Conservation (phyloP, 2,113 vertebrate species). For the Piliocolobus tephrosceles region DNA sequence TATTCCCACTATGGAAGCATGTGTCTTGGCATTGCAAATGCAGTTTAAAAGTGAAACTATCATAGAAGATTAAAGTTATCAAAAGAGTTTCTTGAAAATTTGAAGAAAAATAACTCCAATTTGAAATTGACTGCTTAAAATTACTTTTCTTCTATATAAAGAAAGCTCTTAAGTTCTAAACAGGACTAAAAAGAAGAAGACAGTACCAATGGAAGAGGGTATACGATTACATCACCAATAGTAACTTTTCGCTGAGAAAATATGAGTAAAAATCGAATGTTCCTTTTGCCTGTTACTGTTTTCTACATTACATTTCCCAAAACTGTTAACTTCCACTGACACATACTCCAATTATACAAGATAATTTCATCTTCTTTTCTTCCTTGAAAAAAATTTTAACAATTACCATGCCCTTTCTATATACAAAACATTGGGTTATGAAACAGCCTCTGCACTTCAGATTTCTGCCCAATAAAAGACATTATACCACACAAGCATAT, state of each 20-base stretch:
- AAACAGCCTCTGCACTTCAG: not conserved
- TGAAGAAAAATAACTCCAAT: not conserved
- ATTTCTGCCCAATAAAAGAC: not conserved
- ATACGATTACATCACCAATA: not conserved
- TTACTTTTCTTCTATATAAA: not conserved
- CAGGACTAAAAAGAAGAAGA: not conserved
- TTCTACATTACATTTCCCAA: not conserved
- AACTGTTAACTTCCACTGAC: not conserved
- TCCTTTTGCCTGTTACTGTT: not conserved
- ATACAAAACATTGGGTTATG: not conserved
- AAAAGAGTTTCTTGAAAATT: not conserved
- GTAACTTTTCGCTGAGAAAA: not conserved
- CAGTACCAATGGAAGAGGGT: not conserved
- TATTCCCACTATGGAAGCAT: not conserved
- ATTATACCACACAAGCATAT: not conserved
- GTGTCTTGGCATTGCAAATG: not conserved
- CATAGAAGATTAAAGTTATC: not conserved
- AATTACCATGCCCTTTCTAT: not conserved
- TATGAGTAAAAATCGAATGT: not conserved
- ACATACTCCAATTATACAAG: not conserved
- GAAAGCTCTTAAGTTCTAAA: not conserved
- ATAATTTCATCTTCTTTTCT: not conserved
- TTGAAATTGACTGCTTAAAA: not conserved
- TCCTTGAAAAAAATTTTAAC: not conserved
- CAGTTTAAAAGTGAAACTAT: not conserved